Conservation (phyloP, 2,113 vertebrate genomes). For the Cyprinodon variegatus region DNA sequence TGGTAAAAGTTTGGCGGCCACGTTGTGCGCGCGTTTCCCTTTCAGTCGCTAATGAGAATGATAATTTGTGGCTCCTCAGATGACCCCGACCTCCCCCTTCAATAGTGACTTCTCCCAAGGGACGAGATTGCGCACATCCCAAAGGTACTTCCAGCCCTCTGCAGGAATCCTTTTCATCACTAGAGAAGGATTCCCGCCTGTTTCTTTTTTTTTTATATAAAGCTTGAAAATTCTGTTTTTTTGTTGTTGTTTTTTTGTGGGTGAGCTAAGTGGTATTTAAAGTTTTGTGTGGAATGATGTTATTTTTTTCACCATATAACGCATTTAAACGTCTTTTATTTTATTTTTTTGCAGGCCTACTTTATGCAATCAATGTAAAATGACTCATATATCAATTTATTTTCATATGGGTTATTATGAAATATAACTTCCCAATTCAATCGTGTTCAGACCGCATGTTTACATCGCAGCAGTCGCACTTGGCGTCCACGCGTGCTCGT, state of each 20-base stretch:
- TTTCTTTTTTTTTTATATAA: slow-evolving; percentile 31
- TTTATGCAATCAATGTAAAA: neutral
- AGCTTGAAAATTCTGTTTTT: neutral
- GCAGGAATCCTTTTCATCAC: slow-evolving; percentile 71
- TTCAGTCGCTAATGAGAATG: slow-evolving; percentile 79
- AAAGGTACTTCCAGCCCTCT: slow-evolving; percentile 68
- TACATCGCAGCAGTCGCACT: slow-evolving; percentile 58
- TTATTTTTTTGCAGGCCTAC: neutral
- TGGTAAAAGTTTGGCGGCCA: slow-evolving; percentile 57
- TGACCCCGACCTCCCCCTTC: slow-evolving; percentile 78
- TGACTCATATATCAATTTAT: neutral
- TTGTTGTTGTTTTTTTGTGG: neutral
- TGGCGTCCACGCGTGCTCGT: slow-evolving; percentile 68
- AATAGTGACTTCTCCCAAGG: slow-evolving; percentile 76
- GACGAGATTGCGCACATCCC: slow-evolving; percentile 73
- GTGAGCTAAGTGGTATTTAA: neutral
- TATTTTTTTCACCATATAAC: neutral
- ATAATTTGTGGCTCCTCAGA: slow-evolving; percentile 78
- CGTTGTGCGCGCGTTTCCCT: slow-evolving; percentile 53
- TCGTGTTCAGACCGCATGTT: slow-evolving; percentile 51
- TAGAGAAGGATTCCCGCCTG: slow-evolving; percentile 51
- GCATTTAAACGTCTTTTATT: neutral
- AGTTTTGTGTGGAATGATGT: neutral
- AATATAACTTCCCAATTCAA: slow-evolving; percentile 19
- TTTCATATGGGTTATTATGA: neutral